phyloP scores from a whole-genome alignment of 2,888 invertebrate species.

The Adelphocoris suturalis region DNA sequence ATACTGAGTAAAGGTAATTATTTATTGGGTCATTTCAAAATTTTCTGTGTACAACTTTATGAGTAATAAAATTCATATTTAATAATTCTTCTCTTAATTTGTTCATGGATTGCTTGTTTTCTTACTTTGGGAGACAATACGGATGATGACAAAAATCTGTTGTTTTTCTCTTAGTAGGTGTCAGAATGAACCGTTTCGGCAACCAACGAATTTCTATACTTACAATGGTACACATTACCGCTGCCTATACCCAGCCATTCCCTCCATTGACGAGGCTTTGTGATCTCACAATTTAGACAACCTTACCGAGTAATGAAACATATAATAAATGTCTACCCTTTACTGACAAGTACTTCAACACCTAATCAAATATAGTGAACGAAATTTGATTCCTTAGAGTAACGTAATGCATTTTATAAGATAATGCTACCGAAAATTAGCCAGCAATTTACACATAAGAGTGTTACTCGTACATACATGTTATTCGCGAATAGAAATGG shows the following conservation, averaged over 20 bases:
- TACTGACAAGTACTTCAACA: not conserved
- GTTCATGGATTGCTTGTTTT: not conserved
- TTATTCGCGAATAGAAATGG: no score
- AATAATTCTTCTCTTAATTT: constrained; percentile 23
- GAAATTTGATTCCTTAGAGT: not conserved
- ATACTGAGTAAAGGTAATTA: constrained; percentile 53
- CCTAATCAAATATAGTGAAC: not conserved
- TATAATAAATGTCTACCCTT: not conserved
- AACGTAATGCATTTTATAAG: not conserved
- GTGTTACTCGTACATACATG: no score
- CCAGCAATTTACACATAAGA: not conserved
- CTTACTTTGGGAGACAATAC: no score
- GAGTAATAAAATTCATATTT: constrained; percentile 53
- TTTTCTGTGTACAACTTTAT: constrained; percentile 55
- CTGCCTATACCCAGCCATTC: not conserved
- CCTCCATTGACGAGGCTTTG: constrained; percentile 23
- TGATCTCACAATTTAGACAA: not conserved
- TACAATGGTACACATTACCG: not conserved
- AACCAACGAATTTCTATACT: no score
- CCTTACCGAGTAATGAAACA: not conserved
- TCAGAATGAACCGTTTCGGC: no score
- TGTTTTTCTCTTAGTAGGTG: no score
- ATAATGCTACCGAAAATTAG: not conserved
- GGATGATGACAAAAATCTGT: no score
- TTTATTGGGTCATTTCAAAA: constrained; percentile 54